Percentiles rank a stretch among this genome's conserved stretches.
Conservation (phyloP, 1,140 invertebrate genomes). For the Lordiphosa collinella region DNA sequence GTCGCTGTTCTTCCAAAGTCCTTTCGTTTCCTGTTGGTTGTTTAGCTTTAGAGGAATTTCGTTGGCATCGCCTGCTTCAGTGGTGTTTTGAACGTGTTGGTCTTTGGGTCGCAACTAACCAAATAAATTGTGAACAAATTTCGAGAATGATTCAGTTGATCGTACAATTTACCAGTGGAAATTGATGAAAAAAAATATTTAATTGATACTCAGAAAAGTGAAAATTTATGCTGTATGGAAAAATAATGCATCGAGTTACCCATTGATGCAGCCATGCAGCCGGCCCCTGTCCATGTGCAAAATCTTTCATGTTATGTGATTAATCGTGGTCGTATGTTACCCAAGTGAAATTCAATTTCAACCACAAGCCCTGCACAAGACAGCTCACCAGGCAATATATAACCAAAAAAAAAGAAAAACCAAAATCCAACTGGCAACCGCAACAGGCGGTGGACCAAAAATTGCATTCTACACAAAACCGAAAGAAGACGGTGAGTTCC, state of each 20-base stretch:
- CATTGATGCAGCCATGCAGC: not conserved
- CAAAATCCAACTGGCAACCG: constrained; percentile 29
- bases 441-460: constrained; percentile 30
- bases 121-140: constrained; percentile 43
- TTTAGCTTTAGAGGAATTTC: constrained; percentile 21
- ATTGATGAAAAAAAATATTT: not conserved
- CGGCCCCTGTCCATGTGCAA: too few relatives aligned
- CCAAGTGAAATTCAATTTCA: constrained; percentile 68
- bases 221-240: too few relatives aligned
- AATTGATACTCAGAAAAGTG: too few relatives aligned
- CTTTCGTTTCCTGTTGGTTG: constrained; percentile 34
- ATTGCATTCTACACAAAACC: constrained; percentile 37
- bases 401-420: constrained; percentile 41
- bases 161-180: not conserved
- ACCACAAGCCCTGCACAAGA: constrained; percentile 50
- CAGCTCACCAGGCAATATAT: constrained; percentile 23
- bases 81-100: constrained; percentile 51
- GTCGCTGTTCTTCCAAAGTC: constrained; percentile 23
- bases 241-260: constrained; percentile 27
- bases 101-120: constrained; percentile 37
- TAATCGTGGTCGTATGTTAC: constrained; percentile 68
- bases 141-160: constrained; percentile 17
- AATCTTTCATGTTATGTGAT: constrained; percentile 50
- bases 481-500: constrained; percentile 1
- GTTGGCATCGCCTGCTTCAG: constrained; percentile 40